Evolutionary conservation across 2,888 invertebrate genomes (phyloP).

Genomic region (Andrena flavipes): DNA sequence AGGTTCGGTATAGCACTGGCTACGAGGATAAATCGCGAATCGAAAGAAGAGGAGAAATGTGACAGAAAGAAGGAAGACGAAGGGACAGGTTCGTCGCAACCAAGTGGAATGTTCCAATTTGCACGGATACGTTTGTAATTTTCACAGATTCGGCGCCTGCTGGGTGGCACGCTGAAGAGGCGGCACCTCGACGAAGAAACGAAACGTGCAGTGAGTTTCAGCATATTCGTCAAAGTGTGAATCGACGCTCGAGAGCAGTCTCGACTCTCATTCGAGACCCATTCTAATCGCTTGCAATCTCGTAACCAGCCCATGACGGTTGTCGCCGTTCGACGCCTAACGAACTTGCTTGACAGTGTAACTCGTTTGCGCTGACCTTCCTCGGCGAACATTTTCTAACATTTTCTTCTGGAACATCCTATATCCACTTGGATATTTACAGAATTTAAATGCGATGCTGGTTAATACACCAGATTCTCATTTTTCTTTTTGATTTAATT

Average conservation of each 20-base stretch:
- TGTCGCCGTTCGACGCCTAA: constrained; percentile 8
- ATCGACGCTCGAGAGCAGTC: neutral
- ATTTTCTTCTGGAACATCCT: neutral
- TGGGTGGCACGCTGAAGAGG: constrained; percentile 89
- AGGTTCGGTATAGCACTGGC: too few relatives aligned
- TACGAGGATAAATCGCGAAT: constrained; percentile 1
- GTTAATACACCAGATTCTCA: too few relatives aligned
- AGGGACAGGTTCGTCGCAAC: neutral
- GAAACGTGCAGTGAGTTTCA: constrained; percentile 89
- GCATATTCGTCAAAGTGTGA: constrained; percentile 38
- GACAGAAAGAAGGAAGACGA: neutral
- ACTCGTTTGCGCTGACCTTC: neutral
- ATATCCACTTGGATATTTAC: neutral
- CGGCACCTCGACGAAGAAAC: constrained; percentile 89
- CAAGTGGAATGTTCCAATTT: constrained; percentile 68
- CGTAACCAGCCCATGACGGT: constrained; percentile 13
- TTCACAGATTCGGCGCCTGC: constrained; percentile 90
- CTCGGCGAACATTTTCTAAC: neutral
- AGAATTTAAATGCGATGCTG: neutral
- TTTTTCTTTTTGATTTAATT: neutral
- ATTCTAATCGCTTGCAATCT: constrained; percentile 21
- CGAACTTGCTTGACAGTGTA: constrained; percentile 27
- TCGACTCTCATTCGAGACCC: constrained; percentile 1
- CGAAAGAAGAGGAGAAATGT: neutral
- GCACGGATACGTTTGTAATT: constrained; percentile 74